Conservation (phyloP, 2,797 vertebrate genomes). For the Hylomyscus alleni region DNA sequence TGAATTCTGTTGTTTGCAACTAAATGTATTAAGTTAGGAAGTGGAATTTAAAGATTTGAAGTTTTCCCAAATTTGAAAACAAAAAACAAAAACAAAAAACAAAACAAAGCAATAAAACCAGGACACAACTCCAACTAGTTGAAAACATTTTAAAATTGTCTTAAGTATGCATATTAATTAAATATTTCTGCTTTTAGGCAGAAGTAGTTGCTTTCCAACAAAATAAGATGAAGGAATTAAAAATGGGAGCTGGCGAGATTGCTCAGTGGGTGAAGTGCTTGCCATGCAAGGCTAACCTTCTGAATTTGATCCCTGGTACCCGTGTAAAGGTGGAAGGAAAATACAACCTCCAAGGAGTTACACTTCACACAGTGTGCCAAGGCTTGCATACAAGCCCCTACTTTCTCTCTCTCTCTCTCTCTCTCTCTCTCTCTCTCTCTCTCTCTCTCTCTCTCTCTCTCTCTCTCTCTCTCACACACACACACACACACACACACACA, state of each 20-base stretch:
- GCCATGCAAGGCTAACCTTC: background rate
- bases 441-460: too few species aligned
- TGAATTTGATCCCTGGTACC: too few species aligned
- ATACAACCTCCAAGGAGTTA: background rate
- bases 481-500: background rate
- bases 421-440: too few species aligned
- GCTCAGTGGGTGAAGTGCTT: background rate
- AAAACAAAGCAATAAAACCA: background rate
- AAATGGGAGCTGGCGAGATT: background rate
- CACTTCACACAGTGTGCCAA: background rate
- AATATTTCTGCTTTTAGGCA: constrained; percentile 9
- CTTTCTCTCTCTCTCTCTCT: too few species aligned
- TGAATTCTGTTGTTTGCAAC: constrained; percentile 43
- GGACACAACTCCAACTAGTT: background rate
- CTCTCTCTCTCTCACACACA: too few species aligned
- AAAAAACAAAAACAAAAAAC: background rate
- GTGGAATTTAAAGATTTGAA: background rate
- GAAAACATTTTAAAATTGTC: constrained; percentile 29
- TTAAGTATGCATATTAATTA: constrained; percentile 15
- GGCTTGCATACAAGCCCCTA: background rate
- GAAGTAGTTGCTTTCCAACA: background rate
- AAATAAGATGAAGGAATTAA: background rate
- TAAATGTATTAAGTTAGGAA: background rate
- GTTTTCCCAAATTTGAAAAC: constrained; percentile 23
- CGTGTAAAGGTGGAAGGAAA: background rate